phyloP scores from a whole-genome alignment of 1,140 invertebrate species.

The Camponotus vicinus region DNA sequence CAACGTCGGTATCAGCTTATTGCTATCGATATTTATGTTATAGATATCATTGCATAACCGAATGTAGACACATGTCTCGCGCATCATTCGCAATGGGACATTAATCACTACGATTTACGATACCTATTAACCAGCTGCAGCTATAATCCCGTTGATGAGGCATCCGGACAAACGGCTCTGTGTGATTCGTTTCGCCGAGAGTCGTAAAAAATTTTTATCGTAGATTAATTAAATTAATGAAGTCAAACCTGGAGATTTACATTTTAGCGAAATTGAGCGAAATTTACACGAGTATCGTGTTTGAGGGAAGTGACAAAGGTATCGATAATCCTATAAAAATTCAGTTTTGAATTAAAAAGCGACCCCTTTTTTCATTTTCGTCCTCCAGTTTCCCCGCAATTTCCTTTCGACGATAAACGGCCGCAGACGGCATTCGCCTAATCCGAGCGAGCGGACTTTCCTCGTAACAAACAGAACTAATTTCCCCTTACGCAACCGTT shows the following conservation, averaged over 20 bases:
- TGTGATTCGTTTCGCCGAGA: background rate
- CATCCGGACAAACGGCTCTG: conserved; percentile 24
- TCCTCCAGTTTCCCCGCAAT: background rate
- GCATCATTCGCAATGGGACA: conserved; percentile 45
- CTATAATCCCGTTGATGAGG: conserved; percentile 30
- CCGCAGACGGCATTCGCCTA: conserved; percentile 44
- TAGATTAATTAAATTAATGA: conserved; percentile 19
- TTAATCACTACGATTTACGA: conserved; percentile 56
- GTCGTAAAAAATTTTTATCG: conserved; percentile 10
- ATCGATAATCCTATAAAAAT: background rate
- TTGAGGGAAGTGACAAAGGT: background rate
- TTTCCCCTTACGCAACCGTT: conserved; percentile 73
- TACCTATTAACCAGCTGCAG: conserved; percentile 51
- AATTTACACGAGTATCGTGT: no score
- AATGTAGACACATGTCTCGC: conserved; percentile 55
- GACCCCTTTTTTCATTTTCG: background rate
- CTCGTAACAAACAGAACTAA: conserved; percentile 73
- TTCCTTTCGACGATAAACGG: background rate
- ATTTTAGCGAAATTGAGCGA: background rate
- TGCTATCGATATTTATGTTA: conserved; percentile 51
- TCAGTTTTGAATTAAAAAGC: background rate
- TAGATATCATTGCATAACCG: conserved; percentile 42
- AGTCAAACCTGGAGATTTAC: background rate
- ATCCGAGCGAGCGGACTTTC: conserved; percentile 51
- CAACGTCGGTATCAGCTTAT: conserved; percentile 30